Evolutionary conservation across 2,797 vertebrate species (phyloP), one percentile per base, ranked within the genome.

Genomic region (Coreius guichenoti): DNA sequence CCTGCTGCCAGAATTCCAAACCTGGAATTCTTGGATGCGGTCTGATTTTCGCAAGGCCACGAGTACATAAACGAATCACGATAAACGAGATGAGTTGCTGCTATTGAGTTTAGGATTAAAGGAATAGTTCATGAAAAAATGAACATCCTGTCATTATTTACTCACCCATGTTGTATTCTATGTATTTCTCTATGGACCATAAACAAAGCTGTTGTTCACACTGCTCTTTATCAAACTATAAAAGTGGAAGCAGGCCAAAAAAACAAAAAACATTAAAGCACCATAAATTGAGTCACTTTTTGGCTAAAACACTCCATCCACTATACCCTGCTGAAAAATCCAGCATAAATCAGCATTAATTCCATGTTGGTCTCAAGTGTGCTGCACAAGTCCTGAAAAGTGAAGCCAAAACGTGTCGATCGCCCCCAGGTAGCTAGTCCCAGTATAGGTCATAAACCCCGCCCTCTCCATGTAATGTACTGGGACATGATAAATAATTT

Each of bases 1-100:
- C 31, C 47, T 45, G 26, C 21, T 65, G 68, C 33, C 86, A 83
- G 47, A 83, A 83, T 80, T 80, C 76, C 77, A 80, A 74, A 80
- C 56, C 49, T 83, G 68, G 81, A 82, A 81, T 47, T 58, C 21
- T 77, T 82, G 80, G 51, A 79, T 56, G 31, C 16, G 1, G 65
- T 5, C 29, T 69, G 67, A 14, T 39, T 39, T 43, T 26, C 2
- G 9, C 75, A 31, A 63, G 45, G 29, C 29, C 21, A 26, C 4
- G 13, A 67, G 76, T 13, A 26, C 16, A 47, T 33, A 51, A 33
- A 69, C 8, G 31, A 72, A 39, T 14, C 13, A n/a, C 21, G 13
- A 74, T 13, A n/a, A 74, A 23, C 5, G 6, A 33, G 8, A 61
- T 2, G n/a, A 73, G 36, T 33, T 73, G 36, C n/a, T 72, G 13